Base-by-base conservation (phyloP, 2,113 vertebrate species). In the Jacana jacana region DNA sequence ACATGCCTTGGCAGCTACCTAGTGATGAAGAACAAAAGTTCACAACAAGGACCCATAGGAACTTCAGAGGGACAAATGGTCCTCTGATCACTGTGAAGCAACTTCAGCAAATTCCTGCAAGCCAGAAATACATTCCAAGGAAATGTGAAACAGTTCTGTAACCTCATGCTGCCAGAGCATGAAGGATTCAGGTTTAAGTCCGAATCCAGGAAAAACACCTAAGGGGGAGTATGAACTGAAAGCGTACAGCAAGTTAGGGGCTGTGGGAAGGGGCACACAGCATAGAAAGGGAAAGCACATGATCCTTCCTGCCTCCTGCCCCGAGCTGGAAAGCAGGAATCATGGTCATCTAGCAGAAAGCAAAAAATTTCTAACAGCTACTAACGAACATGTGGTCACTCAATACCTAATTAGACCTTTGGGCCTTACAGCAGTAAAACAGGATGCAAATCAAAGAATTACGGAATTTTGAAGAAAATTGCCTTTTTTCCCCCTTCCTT, bases 1-100 rank as follows among this genome's bases (percentile, higher is more conserved):
- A 48, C 8, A 2, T 89, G 75, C 48, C 54, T 83, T 91, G 70
- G 86, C 91, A 92, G 76, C 70, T 88, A 64, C 61, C 44, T 51
- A 40, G 40, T 30, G 51, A 76, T 60, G 91, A 66, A 96, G 75
- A 85, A 96, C 24, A 44, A 96, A 91, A 77, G 70, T n/a, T 86
- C 61, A 73, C n/a, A 83, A 61, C 16, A 78, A 51, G 48, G 39
- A 76, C 76, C 51, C 76, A 76, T n/a, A 66, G 85, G 89, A 96
- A 63, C 25, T 72, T 78, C 52, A 77, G 66, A 57, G 65, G 84
- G 77, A 95, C 70, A 93, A 95, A 88, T 16, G 27, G 39, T 82
- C 46, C 40, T 85, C 63, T 80, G 82, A 90, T 81, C 37, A 35
- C 77, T 63, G 31, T 18, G 42, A 92, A 94, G 52, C 28, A 76